These are phyloP conservation scores for Ptychodera flava DNA, from an alignment of 35 echinoderm and acorn worm species.

Conservation along the genomic window DNA sequence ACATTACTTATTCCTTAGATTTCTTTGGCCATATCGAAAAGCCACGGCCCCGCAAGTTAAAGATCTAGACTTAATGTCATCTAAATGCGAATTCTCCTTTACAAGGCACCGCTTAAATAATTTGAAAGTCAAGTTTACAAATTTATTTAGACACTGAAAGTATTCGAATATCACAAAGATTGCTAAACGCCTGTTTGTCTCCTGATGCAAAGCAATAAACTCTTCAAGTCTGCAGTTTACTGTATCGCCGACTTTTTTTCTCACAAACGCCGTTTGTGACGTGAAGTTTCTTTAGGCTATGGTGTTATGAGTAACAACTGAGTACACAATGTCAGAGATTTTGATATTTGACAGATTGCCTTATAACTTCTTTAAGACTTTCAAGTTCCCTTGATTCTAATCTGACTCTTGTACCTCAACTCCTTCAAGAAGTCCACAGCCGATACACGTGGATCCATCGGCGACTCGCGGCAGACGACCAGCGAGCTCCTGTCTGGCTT, in stretches of 20 bases:
- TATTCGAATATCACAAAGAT: too few species aligned
- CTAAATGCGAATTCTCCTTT: too few species aligned
- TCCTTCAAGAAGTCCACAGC: constrained; percentile 29
- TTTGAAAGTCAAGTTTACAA: too few species aligned
- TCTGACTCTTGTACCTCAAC: constrained; percentile 15
- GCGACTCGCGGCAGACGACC: constrained; percentile 14
- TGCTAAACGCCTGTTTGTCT: too few species aligned
- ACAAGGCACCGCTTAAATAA: too few species aligned
- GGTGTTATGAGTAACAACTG: not conserved
- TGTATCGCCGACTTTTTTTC: not conserved
- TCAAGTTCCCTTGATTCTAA: not conserved
- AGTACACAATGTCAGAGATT: not conserved
- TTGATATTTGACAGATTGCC: not conserved
- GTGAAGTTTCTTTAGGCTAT: not conserved
- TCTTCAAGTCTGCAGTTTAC: not conserved
- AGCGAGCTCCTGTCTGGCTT: constrained; percentile 15
- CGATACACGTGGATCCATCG: constrained; percentile 36
- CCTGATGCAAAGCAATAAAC: too few species aligned
- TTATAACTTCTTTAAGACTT: not conserved
- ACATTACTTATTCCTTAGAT: too few species aligned
- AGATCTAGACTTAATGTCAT: too few species aligned
- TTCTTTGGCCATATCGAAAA: too few species aligned
- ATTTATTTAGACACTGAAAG: too few species aligned
- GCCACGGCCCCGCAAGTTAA: too few species aligned
- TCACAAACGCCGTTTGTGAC: not conserved